These are phyloP conservation scores for Zaprionus tsacasi DNA, from an alignment of 1,140 invertebrate genomes.

Conservation along the genomic window DNA sequence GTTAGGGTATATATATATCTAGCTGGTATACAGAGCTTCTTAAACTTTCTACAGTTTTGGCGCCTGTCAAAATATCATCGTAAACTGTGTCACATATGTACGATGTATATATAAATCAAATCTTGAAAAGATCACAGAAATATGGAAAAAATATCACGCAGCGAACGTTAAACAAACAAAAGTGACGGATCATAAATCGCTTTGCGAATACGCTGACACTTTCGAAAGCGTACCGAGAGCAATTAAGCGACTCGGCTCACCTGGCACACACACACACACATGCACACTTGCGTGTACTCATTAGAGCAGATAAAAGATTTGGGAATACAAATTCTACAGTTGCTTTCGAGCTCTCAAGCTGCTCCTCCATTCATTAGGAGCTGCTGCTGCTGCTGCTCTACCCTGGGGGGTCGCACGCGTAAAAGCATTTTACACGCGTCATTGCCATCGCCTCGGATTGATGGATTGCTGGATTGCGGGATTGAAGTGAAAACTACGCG, in stretches of 20 bases:
- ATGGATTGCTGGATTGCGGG: too few relatives aligned
- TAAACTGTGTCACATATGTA: slow-evolving; percentile 35
- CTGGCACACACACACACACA: neutral
- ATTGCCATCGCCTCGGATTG: slow-evolving; percentile 35
- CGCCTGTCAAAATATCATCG: neutral
- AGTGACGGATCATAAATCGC: slow-evolving; percentile 31
- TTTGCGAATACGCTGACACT: slow-evolving; percentile 35
- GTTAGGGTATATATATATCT: neutral
- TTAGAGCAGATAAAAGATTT: slow-evolving; percentile 34
- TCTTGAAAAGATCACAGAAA: slow-evolving; percentile 15
- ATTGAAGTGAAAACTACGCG: slow-evolving; percentile 38
- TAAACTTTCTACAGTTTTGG: slow-evolving; percentile 6
- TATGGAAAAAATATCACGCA: slow-evolving; percentile 29
- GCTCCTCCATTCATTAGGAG: slow-evolving; percentile 1
- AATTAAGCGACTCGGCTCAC: slow-evolving; percentile 16
- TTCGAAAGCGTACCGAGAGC: slow-evolving; percentile 36
- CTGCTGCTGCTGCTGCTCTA: slow-evolving; percentile 29
- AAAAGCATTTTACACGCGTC: slow-evolving; percentile 40
- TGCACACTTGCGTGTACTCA: slow-evolving; percentile 14
- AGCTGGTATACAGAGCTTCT: too few relatives aligned
- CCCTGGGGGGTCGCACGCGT: slow-evolving; percentile 62
- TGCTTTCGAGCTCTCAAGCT: slow-evolving; percentile 18
- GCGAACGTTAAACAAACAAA: slow-evolving; percentile 40
- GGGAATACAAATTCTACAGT: slow-evolving; percentile 64
- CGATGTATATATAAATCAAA: slow-evolving; percentile 36